Conservation (phyloP, 2,888 invertebrate species). For the Eilema caniola region DNA sequence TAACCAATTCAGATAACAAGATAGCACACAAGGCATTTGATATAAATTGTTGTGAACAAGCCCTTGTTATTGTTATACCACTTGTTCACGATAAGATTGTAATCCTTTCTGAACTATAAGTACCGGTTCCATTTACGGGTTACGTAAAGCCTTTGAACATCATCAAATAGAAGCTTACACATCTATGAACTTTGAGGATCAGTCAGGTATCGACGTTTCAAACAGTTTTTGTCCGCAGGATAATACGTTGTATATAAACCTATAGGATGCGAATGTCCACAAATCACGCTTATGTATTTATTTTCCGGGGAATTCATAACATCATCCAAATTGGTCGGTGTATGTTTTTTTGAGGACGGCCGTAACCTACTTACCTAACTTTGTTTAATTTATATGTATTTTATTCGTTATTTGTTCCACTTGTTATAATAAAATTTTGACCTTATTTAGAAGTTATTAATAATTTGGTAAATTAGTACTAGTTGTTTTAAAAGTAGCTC, state of each 20-base stretch:
- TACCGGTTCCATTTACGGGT: neutral
- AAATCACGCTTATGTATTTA: neutral
- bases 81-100: constrained; percentile 17
- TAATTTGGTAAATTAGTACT: no score
- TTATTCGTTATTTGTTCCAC: neutral
- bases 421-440: no score
- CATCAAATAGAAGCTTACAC: neutral
- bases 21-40: constrained; percentile 1
- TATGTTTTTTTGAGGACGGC: neutral
- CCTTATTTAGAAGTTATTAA: no score
- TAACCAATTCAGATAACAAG: constrained; percentile 20
- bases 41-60: constrained; percentile 23
- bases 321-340: neutral
- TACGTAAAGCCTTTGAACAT: neutral
- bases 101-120: constrained; percentile 6
- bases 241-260: neutral
- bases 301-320: neutral
- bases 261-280: neutral
- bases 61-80: constrained; percentile 9
- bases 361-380: neutral
- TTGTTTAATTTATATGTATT: neutral
- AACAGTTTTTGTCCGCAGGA: neutral
- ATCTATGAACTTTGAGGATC: constrained; percentile 3
- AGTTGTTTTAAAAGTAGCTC: no score
- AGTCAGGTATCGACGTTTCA: neutral